Percentiles rank a stretch among this genome's conserved stretches.
phyloP scores from a whole-genome alignment of 2,797 vertebrate species.

The Bovichtus diacanthus region DNA sequence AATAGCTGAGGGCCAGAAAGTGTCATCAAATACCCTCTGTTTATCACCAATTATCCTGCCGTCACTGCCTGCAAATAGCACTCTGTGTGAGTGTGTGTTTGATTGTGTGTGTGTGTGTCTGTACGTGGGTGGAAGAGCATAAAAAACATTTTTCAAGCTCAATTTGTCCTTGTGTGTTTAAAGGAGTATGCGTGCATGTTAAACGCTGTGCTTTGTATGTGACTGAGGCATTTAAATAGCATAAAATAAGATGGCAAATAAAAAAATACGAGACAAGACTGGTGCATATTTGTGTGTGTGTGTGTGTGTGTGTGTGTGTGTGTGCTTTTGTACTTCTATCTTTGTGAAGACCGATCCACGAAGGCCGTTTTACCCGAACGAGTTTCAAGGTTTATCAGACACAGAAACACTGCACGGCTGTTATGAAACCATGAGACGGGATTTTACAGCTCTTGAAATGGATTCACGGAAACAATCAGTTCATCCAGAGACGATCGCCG shows the following conservation, averaged over 20 bases:
- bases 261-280: conserved; percentile 6
- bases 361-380: background rate
- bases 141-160: conserved; percentile 35
- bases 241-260: conserved; percentile 24
- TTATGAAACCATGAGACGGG: background rate
- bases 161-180: conserved; percentile 39
- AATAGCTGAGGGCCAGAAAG: conserved; percentile 31
- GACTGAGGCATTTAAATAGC: conserved; percentile 7
- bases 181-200: conserved; percentile 3
- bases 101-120: background rate
- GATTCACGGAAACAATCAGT: background rate
- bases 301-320: conserved; percentile 5
- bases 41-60: conserved; percentile 48
- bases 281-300: background rate
- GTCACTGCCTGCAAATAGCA: conserved; percentile 24
- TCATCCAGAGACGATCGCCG: background rate
- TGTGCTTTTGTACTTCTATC: background rate
- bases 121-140: conserved; percentile 26
- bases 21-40: conserved; percentile 56
- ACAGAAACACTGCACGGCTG: background rate
- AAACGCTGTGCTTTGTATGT: background rate
- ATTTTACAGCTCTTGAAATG: background rate
- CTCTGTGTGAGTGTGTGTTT: conserved; percentile 1
- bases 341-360: background rate
- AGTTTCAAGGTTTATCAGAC: conserved; percentile 19